Evolutionary conservation across 2,797 vertebrate genomes (phyloP).

Genomic region (Cynodonichthys magdalenae): DNA sequence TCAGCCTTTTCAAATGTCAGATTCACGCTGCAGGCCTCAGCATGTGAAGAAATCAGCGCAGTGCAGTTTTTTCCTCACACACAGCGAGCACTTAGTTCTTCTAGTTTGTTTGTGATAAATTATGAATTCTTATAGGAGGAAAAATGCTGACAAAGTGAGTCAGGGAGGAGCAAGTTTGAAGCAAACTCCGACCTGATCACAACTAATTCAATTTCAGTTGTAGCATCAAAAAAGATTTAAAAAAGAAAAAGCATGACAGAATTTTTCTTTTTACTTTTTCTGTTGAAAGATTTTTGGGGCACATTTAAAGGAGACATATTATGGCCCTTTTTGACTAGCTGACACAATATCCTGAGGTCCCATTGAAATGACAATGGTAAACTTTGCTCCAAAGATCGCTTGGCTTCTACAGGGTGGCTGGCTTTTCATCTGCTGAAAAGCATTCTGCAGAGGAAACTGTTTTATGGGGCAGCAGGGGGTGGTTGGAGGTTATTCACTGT

Average conservation of each 20-base stretch:
- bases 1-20: constrained; percentile 72
- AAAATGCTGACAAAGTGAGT: constrained; percentile 11
- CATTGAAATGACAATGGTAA: neutral
- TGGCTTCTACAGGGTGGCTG: neutral
- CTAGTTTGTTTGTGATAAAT: constrained; percentile 38
- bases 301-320: neutral
- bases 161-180: neutral
- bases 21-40: constrained; percentile 44
- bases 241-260: neutral
- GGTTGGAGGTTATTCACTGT: neutral
- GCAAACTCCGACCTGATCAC: constrained; percentile 1
- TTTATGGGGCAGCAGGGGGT: neutral
- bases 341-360: neutral
- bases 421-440: neutral
- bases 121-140: constrained; percentile 10
- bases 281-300: neutral
- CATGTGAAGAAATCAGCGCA: constrained; percentile 30
- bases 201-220: neutral
- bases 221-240: neutral
- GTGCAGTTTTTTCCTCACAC: constrained; percentile 18
- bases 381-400: neutral
- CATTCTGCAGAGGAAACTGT: neutral
- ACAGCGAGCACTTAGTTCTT: constrained; percentile 8
- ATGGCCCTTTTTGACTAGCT: neutral
- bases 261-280: neutral